A percentile compares a stretch with the other conserved stretches of the same genome.
Conservation (phyloP, 2,888 invertebrate species). For the Alitta virens region DNA sequence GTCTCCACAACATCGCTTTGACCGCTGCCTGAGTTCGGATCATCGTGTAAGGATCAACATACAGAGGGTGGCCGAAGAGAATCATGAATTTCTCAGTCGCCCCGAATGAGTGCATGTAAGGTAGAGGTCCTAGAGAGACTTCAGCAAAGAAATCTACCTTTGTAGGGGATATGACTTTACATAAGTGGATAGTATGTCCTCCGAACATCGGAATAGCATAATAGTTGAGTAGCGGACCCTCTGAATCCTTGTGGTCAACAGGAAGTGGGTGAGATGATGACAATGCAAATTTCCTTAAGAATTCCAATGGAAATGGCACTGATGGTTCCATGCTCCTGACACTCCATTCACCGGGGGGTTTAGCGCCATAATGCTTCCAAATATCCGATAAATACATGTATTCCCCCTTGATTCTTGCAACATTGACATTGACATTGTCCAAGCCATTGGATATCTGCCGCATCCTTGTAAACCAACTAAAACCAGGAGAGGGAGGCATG, state of each 20-base stretch:
- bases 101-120: constrained; percentile 52
- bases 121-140: constrained; percentile 24
- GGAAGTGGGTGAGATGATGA: constrained; percentile 52
- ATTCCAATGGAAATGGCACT: background rate
- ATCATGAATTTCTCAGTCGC: constrained; percentile 42
- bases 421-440: constrained; percentile 51
- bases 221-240: background rate
- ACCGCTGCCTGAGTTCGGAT: constrained; percentile 37
- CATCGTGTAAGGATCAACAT: constrained; percentile 41
- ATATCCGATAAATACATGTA: too few relatives aligned
- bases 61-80: constrained; percentile 45
- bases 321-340: too few relatives aligned
- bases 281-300: background rate
- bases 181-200: too few relatives aligned
- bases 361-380: too few relatives aligned
- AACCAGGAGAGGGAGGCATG: constrained; percentile 39
- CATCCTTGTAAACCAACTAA: constrained; percentile 34
- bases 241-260: constrained; percentile 35
- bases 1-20: constrained; percentile 41
- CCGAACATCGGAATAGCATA: too few relatives aligned
- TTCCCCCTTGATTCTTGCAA: constrained; percentile 20
- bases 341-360: too few relatives aligned
- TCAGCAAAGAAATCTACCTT: too few relatives aligned
- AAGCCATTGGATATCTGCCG: constrained; percentile 41
- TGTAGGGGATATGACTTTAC: constrained; percentile 15